A percentile compares a stretch with the other conserved stretches of the same genome.
Conservation (phyloP, 2,113 vertebrate genomes). For the Dromiciops gliroides region DNA sequence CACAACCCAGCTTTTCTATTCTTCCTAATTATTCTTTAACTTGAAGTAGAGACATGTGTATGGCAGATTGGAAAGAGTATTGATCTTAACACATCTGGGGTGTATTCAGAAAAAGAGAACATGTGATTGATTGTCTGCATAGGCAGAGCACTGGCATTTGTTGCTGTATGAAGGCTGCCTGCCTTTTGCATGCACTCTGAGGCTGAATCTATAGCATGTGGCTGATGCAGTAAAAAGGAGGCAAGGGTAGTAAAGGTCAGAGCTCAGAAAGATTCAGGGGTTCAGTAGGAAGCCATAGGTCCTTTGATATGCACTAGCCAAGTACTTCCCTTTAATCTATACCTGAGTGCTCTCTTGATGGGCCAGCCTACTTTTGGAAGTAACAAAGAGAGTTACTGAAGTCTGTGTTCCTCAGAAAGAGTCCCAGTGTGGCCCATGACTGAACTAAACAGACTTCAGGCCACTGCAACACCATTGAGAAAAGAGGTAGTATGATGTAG, state of each 20-base stretch:
- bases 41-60: neutral
- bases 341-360: neutral
- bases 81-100: neutral
- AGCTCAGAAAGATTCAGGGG: neutral
- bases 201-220: too few species aligned
- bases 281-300: neutral
- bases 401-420: neutral
- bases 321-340: neutral
- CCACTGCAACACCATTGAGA: neutral
- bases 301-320: neutral
- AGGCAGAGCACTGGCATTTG: neutral
- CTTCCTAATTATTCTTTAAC: neutral
- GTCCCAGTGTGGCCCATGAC: neutral
- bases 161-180: neutral
- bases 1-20: neutral
- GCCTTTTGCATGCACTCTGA: neutral
- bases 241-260: neutral
- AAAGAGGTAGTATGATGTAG: neutral
- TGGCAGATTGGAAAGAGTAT: neutral
- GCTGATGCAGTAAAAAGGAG: neutral
- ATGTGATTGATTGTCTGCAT: neutral
- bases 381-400: neutral
- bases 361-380: neutral
- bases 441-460: neutral
- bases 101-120: neutral